These are phyloP conservation scores for Vulpes lagopus DNA, from an alignment of 2,113 vertebrate genomes.

Conservation along the genomic window DNA sequence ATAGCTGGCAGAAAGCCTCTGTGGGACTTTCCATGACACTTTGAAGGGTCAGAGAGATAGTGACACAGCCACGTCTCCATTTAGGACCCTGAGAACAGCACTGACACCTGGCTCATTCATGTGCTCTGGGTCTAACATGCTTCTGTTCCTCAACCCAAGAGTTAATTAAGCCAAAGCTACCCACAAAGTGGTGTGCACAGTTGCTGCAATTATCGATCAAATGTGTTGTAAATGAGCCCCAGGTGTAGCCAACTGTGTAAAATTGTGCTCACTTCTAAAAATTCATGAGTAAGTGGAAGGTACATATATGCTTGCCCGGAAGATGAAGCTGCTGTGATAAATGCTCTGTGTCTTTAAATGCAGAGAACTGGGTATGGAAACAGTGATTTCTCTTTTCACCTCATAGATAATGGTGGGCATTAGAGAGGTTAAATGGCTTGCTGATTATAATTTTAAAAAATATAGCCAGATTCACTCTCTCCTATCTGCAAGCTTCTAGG, in stretches of 20 bases:
- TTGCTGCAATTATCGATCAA: not conserved
- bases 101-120: not conserved
- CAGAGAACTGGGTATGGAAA: not conserved
- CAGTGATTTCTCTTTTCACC: not conserved
- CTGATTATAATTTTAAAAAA: not conserved
- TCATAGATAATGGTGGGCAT: not conserved
- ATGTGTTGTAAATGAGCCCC: not conserved
- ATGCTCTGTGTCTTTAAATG: not conserved
- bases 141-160: not conserved
- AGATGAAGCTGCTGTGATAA: not conserved
- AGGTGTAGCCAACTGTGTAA: not conserved
- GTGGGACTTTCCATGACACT: not conserved
- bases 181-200: not conserved
- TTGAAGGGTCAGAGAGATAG: not conserved
- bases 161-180: not conserved
- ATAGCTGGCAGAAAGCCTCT: not conserved
- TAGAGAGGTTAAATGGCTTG: not conserved
- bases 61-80: fast-evolving
- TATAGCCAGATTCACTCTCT: not conserved
- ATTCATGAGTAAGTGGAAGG: not conserved
- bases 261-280: not conserved
- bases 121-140: not conserved
- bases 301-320: not conserved
- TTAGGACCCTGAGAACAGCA: not conserved
- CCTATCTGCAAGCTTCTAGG: not conserved